Percentiles rank a stretch among this genome's conserved stretches.
Evolutionary conservation across 2,888 invertebrate genomes (phyloP).

Genomic region (Octonoba sinensis): DNA sequence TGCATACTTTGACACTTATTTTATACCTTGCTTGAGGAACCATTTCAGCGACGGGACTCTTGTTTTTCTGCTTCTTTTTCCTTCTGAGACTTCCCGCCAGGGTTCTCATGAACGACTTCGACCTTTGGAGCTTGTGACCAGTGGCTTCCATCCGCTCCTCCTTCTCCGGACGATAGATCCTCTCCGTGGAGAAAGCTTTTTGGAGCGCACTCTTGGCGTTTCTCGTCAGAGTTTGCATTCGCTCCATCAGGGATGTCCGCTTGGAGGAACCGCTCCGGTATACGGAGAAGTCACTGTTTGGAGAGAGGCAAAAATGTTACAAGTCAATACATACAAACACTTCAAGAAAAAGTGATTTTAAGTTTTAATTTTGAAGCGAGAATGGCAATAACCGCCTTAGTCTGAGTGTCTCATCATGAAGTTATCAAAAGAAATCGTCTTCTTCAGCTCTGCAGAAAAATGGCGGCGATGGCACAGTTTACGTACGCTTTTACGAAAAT

Average conservation of each 20-base stretch:
- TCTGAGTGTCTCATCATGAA: too few species aligned
- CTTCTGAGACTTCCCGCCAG: slow-evolving; percentile 41
- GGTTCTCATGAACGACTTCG: slow-evolving; percentile 50
- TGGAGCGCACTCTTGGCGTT: slow-evolving; percentile 52
- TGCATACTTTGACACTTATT: too few species aligned
- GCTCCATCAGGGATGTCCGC: slow-evolving; percentile 39
- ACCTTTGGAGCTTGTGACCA: slow-evolving; percentile 29
- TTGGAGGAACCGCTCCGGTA: slow-evolving; percentile 56
- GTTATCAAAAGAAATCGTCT: too few species aligned
- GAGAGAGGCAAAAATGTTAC: background rate
- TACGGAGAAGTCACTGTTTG: slow-evolving; percentile 48
- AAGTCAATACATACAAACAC: background rate
- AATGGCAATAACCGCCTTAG: too few species aligned
- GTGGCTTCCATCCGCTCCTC: slow-evolving; percentile 53
- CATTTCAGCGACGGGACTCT: slow-evolving; percentile 25
- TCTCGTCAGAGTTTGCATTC: slow-evolving; percentile 41
- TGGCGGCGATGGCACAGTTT: too few species aligned
- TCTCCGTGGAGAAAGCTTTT: slow-evolving; percentile 61
- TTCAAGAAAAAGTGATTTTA: too few species aligned
- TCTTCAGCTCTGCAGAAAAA: too few species aligned
- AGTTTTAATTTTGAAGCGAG: too few species aligned
- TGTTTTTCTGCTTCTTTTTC: slow-evolving; percentile 38
- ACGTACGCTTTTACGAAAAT: too few species aligned
- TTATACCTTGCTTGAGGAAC: slow-evolving; percentile 37
- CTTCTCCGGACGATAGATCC: slow-evolving; percentile 59